Evolutionary conservation across 2,113 vertebrate genomes (phyloP), one percentile per base, ranked within the genome.

Genomic region (Aspidoscelis tigris): DNA sequence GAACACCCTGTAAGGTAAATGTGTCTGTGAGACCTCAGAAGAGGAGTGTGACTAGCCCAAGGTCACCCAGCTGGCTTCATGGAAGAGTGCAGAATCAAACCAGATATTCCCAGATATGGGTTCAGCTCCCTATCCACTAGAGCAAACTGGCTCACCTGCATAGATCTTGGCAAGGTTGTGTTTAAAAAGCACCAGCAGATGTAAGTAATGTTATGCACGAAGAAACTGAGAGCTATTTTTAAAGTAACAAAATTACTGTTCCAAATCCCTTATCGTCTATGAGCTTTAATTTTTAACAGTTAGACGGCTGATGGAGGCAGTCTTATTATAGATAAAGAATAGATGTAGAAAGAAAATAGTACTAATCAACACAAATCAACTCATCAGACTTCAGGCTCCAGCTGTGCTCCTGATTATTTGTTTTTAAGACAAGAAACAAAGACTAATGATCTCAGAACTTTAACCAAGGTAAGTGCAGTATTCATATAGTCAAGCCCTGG

Each of bases 301-400:
- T 44, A 65, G 4, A 78, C 12, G 22, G 3, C 39, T 68, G 64
- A 64, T 68, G 64, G 43, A n/a, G 24, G 22, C 78, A 47, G 24
- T 68, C 33, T 78, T 78, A 44, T 78, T 41, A 78, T 9, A 78
- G 77, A 78, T 76, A 76, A 65, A 21, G 41, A 44, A 65, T 12
- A 65, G 61, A 65, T 78, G 39, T 26, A n/a, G 64, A n/a, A 43
- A 68, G 78, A 68, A 80, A 79, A 68, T 50, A n/a, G 43, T 26
- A 16, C 39, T 66, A 79, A 66, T 80, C 64, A 80, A 80, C 44
- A 65, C 64, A 80, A 68, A 80, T 68, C 78, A 80, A 14, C 24
- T 80, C 43, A n/a, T 43, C 68, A 44, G 43, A 50, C 33, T 64
- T 21, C 9, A 41, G 55, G 41, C 33, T 41, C 76, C 55, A 78